A percentile compares a stretch with the other conserved stretches of the same genome.
These are phyloP conservation scores for Phenacoccus solenopsis DNA, from an alignment of 1,140 invertebrate species.

Conservation along the genomic window DNA sequence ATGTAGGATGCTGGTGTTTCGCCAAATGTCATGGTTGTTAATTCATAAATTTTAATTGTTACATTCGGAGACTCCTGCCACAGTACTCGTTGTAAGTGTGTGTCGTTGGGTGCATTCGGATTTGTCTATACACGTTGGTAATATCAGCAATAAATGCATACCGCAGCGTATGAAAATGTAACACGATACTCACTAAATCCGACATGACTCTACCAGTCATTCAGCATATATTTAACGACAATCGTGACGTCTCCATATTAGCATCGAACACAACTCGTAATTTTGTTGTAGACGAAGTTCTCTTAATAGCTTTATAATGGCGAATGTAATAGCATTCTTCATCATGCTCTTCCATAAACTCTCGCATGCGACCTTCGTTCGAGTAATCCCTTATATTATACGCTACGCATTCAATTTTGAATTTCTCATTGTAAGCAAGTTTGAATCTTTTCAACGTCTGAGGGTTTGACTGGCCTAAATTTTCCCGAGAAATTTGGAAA, in stretches of 20 bases:
- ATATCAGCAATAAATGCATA: not conserved
- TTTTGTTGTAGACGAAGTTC: too few species aligned
- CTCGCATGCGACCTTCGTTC: too few species aligned
- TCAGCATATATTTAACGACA: slow-evolving; percentile 30
- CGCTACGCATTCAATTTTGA: too few species aligned
- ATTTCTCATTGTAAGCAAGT: too few species aligned
- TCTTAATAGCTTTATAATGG: too few species aligned
- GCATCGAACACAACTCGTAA: slow-evolving; percentile 33
- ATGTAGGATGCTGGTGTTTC: not conserved
- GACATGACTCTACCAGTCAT: slow-evolving; percentile 19
- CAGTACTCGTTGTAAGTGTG: not conserved
- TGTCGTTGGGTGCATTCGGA: not conserved
- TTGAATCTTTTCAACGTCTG: too few species aligned
- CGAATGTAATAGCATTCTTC: too few species aligned
- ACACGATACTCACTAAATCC: too few species aligned
- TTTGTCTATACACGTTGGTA: not conserved
- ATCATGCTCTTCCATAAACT: too few species aligned
- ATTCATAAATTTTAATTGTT: not conserved
- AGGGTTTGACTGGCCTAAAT: too few species aligned
- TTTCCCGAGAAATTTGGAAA: too few species aligned
- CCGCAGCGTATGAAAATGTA: not conserved
- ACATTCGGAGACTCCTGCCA: not conserved
- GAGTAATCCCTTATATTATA: too few species aligned
- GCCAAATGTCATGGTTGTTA: not conserved
- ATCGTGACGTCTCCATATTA: slow-evolving; percentile 25